Percentiles rank a stretch among this genome's conserved stretches.
phyloP scores from a whole-genome alignment of 2,113 vertebrate genomes.

The Ailurus styani region DNA sequence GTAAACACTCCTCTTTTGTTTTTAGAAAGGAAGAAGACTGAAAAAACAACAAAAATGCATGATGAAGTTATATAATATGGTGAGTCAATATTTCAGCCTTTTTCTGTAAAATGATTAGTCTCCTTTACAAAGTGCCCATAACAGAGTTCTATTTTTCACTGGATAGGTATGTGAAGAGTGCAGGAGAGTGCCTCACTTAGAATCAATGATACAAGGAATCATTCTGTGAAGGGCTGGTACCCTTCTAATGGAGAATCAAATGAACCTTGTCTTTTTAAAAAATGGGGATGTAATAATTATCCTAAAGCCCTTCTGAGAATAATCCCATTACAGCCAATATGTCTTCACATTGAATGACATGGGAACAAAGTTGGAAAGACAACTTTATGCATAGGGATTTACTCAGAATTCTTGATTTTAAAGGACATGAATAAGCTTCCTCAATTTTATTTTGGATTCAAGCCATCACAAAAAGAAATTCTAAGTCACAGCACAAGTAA shows the following conservation, averaged over 20 bases:
- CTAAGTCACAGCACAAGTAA: neutral
- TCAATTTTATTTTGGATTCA: neutral
- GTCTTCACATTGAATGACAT: constrained; percentile 3
- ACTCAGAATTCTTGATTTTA: neutral
- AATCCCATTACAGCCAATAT: neutral
- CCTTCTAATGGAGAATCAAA: constrained; percentile 11
- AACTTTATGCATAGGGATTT: neutral
- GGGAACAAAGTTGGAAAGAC: neutral
- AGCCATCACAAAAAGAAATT: neutral
- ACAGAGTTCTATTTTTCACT: neutral
- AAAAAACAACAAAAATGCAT: neutral
- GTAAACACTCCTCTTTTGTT: neutral
- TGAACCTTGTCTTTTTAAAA: constrained; percentile 17
- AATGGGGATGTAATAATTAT: neutral
- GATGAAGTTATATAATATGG: neutral
- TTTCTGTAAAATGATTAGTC: neutral
- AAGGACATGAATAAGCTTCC: neutral
- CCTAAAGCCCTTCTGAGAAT: neutral
- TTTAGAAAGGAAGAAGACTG: neutral
- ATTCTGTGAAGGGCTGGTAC: neutral
- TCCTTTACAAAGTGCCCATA: neutral
- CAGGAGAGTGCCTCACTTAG: neutral
- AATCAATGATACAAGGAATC: neutral
- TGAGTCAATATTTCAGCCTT: neutral
- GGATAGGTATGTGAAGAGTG: neutral